Evolutionary conservation across 2,113 vertebrate genomes (phyloP), one percentile per base, ranked within the genome.

Genomic region (Marmota flaviventris): DNA sequence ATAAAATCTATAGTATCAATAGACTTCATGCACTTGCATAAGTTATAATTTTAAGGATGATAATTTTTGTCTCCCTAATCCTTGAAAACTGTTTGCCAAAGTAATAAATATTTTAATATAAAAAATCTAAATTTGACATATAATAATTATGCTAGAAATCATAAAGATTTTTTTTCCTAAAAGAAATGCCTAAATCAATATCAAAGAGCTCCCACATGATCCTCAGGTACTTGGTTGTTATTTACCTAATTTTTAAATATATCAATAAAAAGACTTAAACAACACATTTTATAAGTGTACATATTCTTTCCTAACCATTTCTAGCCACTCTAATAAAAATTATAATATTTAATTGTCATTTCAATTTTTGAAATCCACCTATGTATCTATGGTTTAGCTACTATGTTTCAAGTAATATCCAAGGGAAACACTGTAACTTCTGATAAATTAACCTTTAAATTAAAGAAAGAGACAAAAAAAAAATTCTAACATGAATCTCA

Each of bases 241-340:
- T 24, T 85, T 72, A 13, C 22, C 48, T 86, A 6, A 58, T 79
- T 96, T 94, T 97, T 56, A 85, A 93, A n/a, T 4, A 45, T 63
- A 22, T 56, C 42, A 92, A 73, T 83, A 58, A 93, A 94, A 97
- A 90, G 5, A 63, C 25, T 75, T 45, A 37, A 18, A 51, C 12
- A 75, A 92, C 20, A 25, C 25, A 72, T 87, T 91, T 72, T 69
- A 25, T 72, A 90, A 85, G 56, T 53, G 18, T 6, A 27, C 63
- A 77, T 12, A 45, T 91, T 65, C 17, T 78, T 67, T 86, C 89
- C 85, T 91, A 72, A 73, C 53, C 14, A 5, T 82, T 88, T 85
- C 51, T 39, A 92, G 63, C 11, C 32, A 34, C 67, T 79, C 34
- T 67, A 72, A 67, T 78, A 75, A 61, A 86, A 86, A 78, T 61